Evolutionary conservation across 2,113 vertebrate genomes (phyloP).

Genomic region (Hippocampus mohnikei): DNA sequence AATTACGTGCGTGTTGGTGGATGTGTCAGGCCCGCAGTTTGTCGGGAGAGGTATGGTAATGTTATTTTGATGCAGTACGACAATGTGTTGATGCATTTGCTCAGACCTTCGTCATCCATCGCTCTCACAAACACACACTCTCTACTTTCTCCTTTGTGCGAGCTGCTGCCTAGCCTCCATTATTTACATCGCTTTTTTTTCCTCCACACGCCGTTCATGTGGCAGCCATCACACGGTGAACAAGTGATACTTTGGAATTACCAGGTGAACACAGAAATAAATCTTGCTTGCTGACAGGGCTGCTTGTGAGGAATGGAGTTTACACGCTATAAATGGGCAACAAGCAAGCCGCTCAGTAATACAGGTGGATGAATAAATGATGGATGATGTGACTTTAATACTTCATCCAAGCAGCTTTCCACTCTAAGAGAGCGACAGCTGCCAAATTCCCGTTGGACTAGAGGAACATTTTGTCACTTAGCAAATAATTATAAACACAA

Average conservation of each 20-base stretch:
- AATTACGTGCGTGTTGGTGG: neutral
- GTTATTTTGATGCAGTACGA: constrained; percentile 30
- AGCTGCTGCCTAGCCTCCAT: constrained; percentile 5
- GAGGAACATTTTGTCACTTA: constrained; percentile 10
- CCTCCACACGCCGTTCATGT: constrained; percentile 23
- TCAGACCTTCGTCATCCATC: constrained; percentile 9
- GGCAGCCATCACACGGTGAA: constrained; percentile 45
- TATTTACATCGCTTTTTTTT: constrained; percentile 29
- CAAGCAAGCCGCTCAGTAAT: constrained; percentile 13
- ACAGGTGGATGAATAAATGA: constrained; percentile 5
- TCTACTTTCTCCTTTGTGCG: constrained; percentile 11
- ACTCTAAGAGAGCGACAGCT: neutral
- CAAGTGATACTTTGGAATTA: constrained; percentile 45
- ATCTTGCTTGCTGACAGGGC: constrained; percentile 40
- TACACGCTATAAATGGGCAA: neutral
- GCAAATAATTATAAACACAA: constrained; percentile 8
- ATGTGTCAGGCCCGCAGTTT: constrained; percentile 6
- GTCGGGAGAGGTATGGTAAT: constrained; percentile 26
- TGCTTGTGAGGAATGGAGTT: constrained; percentile 23
- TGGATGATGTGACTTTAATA: constrained; percentile 6
- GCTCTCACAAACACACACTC: neutral
- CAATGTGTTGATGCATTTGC: constrained; percentile 41
- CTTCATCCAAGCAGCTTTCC: neutral
- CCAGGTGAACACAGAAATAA: constrained; percentile 47
- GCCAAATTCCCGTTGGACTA: neutral